phyloP scores from a whole-genome alignment of 2,797 vertebrate genomes.

The Crocidura indochinensis region DNA sequence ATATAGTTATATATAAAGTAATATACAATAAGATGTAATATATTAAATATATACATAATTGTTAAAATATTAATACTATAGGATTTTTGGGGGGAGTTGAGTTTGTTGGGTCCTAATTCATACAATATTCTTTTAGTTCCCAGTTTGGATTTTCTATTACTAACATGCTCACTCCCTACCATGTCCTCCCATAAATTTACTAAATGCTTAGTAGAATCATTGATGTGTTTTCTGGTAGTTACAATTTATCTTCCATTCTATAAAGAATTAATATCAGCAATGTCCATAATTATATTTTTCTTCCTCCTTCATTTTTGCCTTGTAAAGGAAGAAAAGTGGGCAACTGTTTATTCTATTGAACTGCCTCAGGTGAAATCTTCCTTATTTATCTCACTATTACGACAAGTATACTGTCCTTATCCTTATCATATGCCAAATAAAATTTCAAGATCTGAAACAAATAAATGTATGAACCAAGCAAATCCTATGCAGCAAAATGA shows the following conservation, averaged over 20 bases:
- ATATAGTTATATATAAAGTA: constrained; percentile 4
- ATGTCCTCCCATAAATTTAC: background rate
- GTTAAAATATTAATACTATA: constrained; percentile 41
- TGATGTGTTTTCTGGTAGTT: constrained; percentile 7
- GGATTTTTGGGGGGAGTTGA: background rate
- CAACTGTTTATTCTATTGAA: background rate
- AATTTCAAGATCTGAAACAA: constrained; percentile 44
- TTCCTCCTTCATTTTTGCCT: background rate
- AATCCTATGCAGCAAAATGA: constrained; percentile 17
- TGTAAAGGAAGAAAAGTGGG: background rate
- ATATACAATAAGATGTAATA: too few relatives aligned
- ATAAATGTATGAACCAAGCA: constrained; percentile 39
- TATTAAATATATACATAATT: background rate
- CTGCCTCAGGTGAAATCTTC: background rate
- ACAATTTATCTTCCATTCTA: background rate
- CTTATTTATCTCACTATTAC: background rate
- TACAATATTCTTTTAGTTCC: background rate
- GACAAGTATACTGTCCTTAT: background rate
- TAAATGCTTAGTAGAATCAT: background rate
- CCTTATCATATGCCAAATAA: background rate
- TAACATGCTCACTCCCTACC: background rate
- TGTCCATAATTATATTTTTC: background rate
- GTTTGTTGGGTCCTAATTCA: background rate
- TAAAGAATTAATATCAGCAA: constrained; percentile 35
- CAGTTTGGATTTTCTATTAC: background rate